phyloP scores from a whole-genome alignment of 1,140 invertebrate species.

The Steinernema feltiae region DNA sequence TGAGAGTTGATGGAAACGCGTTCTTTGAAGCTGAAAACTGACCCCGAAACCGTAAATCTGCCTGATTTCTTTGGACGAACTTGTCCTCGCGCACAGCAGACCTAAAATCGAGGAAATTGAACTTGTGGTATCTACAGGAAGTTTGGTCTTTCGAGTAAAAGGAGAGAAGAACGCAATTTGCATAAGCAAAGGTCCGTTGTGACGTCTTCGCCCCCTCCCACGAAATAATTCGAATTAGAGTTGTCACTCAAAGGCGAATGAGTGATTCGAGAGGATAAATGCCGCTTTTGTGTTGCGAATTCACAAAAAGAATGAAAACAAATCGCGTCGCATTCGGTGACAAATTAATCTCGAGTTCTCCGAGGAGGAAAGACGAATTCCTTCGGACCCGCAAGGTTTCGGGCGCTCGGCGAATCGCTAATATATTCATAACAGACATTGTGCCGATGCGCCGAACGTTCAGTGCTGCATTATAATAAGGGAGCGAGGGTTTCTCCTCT shows the following conservation, averaged over 20 bases:
- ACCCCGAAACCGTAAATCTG: too few species aligned
- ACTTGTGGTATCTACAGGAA: too few species aligned
- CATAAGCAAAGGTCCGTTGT: neutral
- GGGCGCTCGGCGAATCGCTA: neutral
- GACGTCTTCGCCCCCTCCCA: neutral
- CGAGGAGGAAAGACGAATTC: neutral
- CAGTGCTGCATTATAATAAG: neutral
- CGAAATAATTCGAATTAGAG: neutral
- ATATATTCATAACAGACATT: neutral
- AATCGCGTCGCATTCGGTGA: neutral
- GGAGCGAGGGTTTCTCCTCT: neutral
- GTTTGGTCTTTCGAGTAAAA: too few species aligned
- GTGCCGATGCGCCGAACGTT: neutral
- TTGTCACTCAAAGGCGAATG: neutral
- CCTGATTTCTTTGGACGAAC: too few species aligned
- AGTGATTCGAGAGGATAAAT: neutral
- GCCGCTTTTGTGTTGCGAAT: neutral
- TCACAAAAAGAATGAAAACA: neutral
- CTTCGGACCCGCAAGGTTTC: neutral
- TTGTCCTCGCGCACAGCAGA: too few species aligned
- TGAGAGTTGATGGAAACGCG: too few species aligned
- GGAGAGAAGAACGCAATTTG: neutral
- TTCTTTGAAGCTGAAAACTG: too few species aligned
- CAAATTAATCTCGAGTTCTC: neutral
- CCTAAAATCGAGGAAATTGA: too few species aligned